Base-by-base conservation (phyloP, 1,140 invertebrate genomes). In the Drosophila nasuta region DNA sequence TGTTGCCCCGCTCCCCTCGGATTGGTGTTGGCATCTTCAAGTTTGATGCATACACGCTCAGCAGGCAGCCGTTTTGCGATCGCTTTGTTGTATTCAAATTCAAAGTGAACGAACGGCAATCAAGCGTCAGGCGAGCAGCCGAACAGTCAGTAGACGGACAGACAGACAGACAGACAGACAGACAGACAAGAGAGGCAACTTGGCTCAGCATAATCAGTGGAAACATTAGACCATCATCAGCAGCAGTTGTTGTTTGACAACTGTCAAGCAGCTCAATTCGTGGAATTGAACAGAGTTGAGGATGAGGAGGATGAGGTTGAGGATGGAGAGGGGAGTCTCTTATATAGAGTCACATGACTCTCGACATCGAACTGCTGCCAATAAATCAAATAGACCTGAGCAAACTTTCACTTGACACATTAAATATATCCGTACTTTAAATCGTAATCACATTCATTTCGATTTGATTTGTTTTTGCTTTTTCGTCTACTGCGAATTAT, bases 141-240 rank as follows among this genome's bases (percentile, higher is more conserved):
- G n/a, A 46, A 5, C 43, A 15, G 13, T 46, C 43, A 15, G 5
- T 4, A 15, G 43, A 46, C 43, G 0, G 43, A 13, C 13, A 46
- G 43, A 46, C n/a, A 38, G 35, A 38, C 7, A 10, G 43, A 46
- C n/a, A 38, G 35, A 38, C 7, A 10, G 41, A 43, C 5, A n/a
- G 41, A 43, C 5, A 43, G 41, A 43, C 41, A 13, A 25, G 41
- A 11, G 20, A 28, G n/a, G 57, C 65, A 68, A 33, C 35, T 45
- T 62, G 30, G 66, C 57, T 64, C 30, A 70, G 68, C 68, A 69
- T 69, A 69, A 62, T 69, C 66, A 64, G 59, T 70, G 28, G 48
- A 63, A 35, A 45, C 67, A 56, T 64, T 54, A 54, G 49, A 70
- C 67, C 25, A 64, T 7, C 17, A 13, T 17, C 11, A 3, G 6